phyloP scores from a whole-genome alignment of 2,113 vertebrate species.

The human (Homo sapiens) region GRCh38 chr1:175630501-175631000 shows the following conservation, averaged over 20 bases:
- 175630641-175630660: not conserved
- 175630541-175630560: not conserved
- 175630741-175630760: slow-evolving; percentile 67
- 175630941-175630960: not conserved
- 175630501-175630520: not conserved
- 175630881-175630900: not conserved
- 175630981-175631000: not conserved
- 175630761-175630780: slow-evolving; percentile 61
- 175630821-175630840: not conserved
- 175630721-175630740: slow-evolving; percentile 72
- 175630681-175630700: slow-evolving; percentile 53
- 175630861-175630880: not conserved
- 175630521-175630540: not conserved
- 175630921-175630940: not conserved
- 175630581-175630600: not conserved
- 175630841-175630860: accelerated
- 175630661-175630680: slow-evolving; percentile 33
- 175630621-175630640: slow-evolving; percentile 38
- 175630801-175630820: not conserved
- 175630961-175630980: not conserved
- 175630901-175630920: not conserved
- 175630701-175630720: slow-evolving; percentile 72
- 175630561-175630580: not conserved
- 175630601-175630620: not conserved
- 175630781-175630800: slow-evolving; percentile 23